Percentiles rank a stretch among this genome's conserved stretches.
Conservation (phyloP, 2,113 vertebrate genomes). For the Mesembrinibis cayennensis region DNA sequence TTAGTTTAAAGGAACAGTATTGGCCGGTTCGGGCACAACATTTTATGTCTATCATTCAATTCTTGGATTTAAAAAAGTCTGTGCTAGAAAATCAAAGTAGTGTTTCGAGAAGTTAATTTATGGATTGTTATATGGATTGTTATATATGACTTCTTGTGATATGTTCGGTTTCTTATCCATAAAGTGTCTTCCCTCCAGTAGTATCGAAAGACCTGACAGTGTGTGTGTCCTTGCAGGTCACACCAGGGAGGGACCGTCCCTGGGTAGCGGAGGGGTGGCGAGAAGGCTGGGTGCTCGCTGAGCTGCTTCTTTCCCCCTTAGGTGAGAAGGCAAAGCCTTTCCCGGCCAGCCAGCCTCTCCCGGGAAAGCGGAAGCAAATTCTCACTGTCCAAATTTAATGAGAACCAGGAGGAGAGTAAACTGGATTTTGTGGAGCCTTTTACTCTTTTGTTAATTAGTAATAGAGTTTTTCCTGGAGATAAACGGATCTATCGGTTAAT, state of each 20-base stretch:
- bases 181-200: neutral
- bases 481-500: slow-evolving; percentile 1
- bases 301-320: neutral
- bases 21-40: neutral
- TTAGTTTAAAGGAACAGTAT: neutral
- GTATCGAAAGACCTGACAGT: neutral
- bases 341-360: neutral
- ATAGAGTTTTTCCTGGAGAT: slow-evolving; percentile 14
- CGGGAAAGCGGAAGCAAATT: neutral
- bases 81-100: neutral
- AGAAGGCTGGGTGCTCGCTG: neutral
- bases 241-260: rapidly evolving
- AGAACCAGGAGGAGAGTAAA: neutral
- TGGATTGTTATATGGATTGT: rapidly evolving
- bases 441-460: slow-evolving; percentile 41
- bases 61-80: neutral
- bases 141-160: neutral
- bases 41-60: neutral
- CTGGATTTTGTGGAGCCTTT: neutral
- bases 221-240: neutral
- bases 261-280: neutral
- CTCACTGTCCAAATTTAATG: neutral
- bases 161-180: neutral
- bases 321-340: neutral
- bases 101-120: neutral